Percentiles rank a stretch among this genome's conserved stretches.
Conservation (phyloP, 2,888 invertebrate species). For the Dryadula phaetusa region DNA sequence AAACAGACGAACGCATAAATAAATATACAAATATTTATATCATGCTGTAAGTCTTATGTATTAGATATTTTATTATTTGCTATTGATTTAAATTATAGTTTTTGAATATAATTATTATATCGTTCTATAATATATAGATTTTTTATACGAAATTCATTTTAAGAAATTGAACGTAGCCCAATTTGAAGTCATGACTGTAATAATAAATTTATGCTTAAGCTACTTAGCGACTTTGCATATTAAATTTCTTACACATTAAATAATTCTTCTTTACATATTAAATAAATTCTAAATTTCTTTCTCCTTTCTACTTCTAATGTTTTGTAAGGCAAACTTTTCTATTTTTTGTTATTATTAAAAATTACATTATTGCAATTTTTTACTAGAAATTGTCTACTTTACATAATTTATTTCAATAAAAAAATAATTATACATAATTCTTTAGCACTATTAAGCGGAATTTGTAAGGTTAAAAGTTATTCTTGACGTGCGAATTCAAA, state of each 20-base stretch:
- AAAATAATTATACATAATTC: background rate
- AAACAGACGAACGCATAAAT: constrained; percentile 1
- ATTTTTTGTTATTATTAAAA: background rate
- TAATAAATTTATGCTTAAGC: too few species aligned
- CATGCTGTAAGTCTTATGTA: background rate
- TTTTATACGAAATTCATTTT: too few species aligned
- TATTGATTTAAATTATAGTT: background rate
- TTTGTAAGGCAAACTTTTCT: too few species aligned
- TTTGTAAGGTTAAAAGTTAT: background rate
- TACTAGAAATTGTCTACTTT: background rate
- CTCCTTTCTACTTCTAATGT: background rate
- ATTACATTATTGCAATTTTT: background rate
- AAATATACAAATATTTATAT: constrained; percentile 3
- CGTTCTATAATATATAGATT: background rate
- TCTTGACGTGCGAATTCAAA: constrained; percentile 9
- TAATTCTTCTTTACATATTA: too few species aligned
- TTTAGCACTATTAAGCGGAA: background rate
- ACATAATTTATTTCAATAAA: too few species aligned
- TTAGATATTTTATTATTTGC: background rate
- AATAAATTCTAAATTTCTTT: too few species aligned
- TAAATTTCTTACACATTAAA: too few species aligned
- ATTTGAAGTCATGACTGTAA: too few species aligned
- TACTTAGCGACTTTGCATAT: too few species aligned
- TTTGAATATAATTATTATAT: background rate
- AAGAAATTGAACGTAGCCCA: too few species aligned